A percentile compares a stretch with the other conserved stretches of the same genome.
Evolutionary conservation across 2,113 vertebrate genomes (phyloP).

Genomic region (Psittacula cyanocephala): DNA sequence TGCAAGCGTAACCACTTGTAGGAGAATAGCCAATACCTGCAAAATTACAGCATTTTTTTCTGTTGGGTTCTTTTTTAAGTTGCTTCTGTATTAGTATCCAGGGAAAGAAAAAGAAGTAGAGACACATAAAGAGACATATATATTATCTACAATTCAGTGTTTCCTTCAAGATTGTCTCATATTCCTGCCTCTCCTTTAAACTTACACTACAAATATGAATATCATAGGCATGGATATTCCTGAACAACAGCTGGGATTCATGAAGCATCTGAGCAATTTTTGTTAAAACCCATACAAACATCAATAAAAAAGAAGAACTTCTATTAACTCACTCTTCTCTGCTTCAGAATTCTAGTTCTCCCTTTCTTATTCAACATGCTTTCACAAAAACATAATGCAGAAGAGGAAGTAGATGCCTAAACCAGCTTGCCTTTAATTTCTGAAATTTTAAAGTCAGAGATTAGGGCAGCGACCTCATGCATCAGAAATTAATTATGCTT

Average conservation of each 20-base stretch:
- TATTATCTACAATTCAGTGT: not conserved
- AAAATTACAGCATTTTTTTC: not conserved
- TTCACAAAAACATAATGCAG: not conserved
- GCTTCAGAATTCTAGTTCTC: not conserved
- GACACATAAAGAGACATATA: not conserved
- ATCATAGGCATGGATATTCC: not conserved
- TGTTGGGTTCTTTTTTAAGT: not conserved
- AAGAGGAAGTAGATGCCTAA: not conserved
- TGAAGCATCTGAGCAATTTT: not conserved
- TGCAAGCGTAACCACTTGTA: slow-evolving; percentile 42
- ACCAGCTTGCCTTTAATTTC: not conserved
- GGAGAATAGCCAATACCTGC: not conserved
- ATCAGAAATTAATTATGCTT: not conserved
- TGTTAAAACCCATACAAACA: not conserved
- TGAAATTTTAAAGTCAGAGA: not conserved
- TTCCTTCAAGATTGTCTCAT: not conserved
- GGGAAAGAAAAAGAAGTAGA: not conserved
- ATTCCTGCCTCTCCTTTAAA: not conserved
- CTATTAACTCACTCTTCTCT: not conserved
- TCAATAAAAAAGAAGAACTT: not conserved
- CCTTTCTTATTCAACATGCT: not conserved
- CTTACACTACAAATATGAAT: not conserved
- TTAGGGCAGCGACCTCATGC: not conserved
- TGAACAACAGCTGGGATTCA: not conserved
- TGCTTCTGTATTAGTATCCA: not conserved